Evolutionary conservation across 2,888 invertebrate genomes (phyloP).

Genomic region (Archips xylosteana): DNA sequence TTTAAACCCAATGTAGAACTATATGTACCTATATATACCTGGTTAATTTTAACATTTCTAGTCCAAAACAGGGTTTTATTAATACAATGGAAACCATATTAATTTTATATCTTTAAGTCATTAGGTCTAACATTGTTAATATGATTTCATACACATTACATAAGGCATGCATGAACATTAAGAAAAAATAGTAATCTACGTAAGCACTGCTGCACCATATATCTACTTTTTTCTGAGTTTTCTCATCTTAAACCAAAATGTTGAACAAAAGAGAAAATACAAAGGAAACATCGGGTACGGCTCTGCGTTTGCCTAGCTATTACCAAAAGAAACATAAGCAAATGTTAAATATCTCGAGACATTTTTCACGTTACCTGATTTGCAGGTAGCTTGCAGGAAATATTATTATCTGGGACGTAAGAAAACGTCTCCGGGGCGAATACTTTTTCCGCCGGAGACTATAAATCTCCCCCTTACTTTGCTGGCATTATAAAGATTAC

Average conservation of each 20-base stretch:
- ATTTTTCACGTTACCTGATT: conserved; percentile 34
- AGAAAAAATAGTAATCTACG: neutral
- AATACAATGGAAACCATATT: too few species aligned
- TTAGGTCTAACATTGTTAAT: too few species aligned
- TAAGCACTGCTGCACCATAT: neutral
- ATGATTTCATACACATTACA: too few species aligned
- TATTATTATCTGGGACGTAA: conserved; percentile 34
- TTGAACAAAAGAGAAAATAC: neutral
- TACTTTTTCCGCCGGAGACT: conserved; percentile 31
- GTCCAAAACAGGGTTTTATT: too few species aligned
- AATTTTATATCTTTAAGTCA: too few species aligned
- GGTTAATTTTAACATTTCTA: too few species aligned
- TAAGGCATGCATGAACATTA: too few species aligned
- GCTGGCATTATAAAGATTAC: conserved; percentile 66
- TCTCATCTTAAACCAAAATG: neutral
- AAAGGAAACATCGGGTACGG: neutral
- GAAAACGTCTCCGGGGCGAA: conserved; percentile 32
- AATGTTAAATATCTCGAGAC: conserved; percentile 13
- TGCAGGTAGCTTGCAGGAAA: conserved; percentile 31
- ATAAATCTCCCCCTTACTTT: conserved; percentile 48
- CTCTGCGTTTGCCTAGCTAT: conserved; percentile 1
- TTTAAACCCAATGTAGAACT: too few species aligned
- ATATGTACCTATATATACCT: too few species aligned
- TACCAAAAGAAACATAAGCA: conserved; percentile 15
- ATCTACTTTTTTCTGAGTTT: neutral